Percentiles rank a stretch among this genome's conserved stretches.
Conservation (phyloP, 2,888 invertebrate genomes). For the Pterostichus niger region DNA sequence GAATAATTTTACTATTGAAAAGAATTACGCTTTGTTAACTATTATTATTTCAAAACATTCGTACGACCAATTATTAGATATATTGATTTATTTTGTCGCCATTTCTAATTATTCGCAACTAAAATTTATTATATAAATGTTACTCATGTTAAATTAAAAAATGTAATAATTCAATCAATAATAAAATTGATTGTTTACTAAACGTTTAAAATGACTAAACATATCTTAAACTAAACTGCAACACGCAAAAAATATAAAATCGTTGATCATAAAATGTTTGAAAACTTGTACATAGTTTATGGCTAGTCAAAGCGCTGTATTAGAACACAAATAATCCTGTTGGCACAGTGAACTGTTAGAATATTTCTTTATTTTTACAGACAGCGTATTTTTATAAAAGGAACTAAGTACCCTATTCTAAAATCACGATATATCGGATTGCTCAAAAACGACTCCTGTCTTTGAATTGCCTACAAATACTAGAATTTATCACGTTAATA, state of each 20-base stretch:
- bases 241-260: constrained; percentile 1
- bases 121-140: constrained; percentile 3
- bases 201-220: constrained; percentile 21
- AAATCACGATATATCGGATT: constrained; percentile 24
- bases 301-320: constrained; percentile 1
- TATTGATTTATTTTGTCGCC: neutral
- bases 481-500: too few species aligned
- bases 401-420: constrained; percentile 48
- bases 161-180: constrained; percentile 1
- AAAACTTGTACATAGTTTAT: constrained; percentile 26
- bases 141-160: constrained; percentile 16
- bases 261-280: constrained; percentile 9
- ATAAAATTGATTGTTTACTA: neutral
- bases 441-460: too few species aligned
- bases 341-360: constrained; percentile 52
- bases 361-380: constrained; percentile 32
- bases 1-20: too few species aligned
- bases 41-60: too few species aligned
- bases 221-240: constrained; percentile 13
- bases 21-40: too few species aligned
- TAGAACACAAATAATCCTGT: constrained; percentile 1
- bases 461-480: too few species aligned
- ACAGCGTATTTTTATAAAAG: constrained; percentile 59
- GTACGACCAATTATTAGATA: too few species aligned
- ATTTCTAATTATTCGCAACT: neutral